phyloP scores from a whole-genome alignment of 2,113 vertebrate genomes.

The Nothocercus julius region DNA sequence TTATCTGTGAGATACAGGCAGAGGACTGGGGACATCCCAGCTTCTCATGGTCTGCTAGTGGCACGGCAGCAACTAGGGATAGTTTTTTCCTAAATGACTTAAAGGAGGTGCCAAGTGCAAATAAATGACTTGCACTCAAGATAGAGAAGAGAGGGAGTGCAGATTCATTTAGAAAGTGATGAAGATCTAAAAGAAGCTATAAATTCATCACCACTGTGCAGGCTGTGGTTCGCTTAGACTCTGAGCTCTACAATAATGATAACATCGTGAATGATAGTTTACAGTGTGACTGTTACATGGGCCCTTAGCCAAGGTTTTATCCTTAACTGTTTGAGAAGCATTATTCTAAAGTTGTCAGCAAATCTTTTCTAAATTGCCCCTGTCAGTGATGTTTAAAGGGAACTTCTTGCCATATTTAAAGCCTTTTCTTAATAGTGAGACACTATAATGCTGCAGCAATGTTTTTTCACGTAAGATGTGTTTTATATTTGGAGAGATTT shows the following conservation, averaged over 20 bases:
- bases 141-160: background rate
- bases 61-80: background rate
- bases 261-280: background rate
- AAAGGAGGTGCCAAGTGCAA: background rate
- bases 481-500: background rate
- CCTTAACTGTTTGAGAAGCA: background rate
- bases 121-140: background rate
- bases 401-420: background rate
- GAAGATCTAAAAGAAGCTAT: background rate
- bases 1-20: background rate
- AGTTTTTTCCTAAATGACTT: background rate
- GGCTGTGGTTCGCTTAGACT: background rate
- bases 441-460: background rate
- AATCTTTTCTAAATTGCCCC: background rate
- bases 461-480: background rate
- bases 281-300: background rate
- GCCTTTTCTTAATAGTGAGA: background rate
- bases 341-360: background rate
- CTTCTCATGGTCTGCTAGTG: rapidly evolving
- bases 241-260: background rate
- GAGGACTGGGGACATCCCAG: background rate
- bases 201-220: rapidly evolving
- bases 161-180: background rate
- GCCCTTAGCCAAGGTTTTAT: background rate
- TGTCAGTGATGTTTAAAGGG: background rate